Base-by-base conservation (phyloP, 2,888 invertebrate species). In the Herminia tarsipennalis region DNA sequence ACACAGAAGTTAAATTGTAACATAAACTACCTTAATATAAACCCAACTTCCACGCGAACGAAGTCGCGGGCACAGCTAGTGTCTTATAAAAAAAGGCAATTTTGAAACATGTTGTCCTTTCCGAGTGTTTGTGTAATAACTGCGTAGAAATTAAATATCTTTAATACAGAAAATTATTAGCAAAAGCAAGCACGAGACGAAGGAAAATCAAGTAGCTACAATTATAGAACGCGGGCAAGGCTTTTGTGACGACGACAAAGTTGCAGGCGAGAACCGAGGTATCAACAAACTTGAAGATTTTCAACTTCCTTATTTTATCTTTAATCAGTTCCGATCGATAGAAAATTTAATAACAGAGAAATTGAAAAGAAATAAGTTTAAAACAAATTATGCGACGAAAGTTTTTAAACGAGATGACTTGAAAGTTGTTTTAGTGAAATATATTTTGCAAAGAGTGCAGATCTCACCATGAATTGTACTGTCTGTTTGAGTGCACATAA, bases 151-250 rank as follows among this genome's bases (percentile, higher is more conserved):
- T 8, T 29, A 5, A n/a, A n/a, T 29, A 3, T 28, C 2, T 14
- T 5, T 3, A 8, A 3, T 27, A 13, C 29, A 43, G 42, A 37
- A 46, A 41, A 64, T 38, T n/a, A 55, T 17, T 32, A 44, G 46
- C 39, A 36, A 42, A n/a, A 39, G 44, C 1, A 45, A 43, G 46
- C 48, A 17, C n/a, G 25, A 37, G 32, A 39, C 13, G 38, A 52
- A 61, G 56, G 32, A 48, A 56, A 61, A 65, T 65, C 34, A 61
- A 61, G 57, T 41, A 44, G 52, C 28, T 61, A 29, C 57, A 65
- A 62, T 62, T 62, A 65, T 56, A 61, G 48, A 44, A 43, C 52
- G 48, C 40, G 45, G 27, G 34, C 38, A 36, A 57, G 29, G 36
- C 48, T 56, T 56, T 65, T 49, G 57, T 56, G 25, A 33, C 24